A percentile compares a stretch with the other conserved stretches of the same genome.
phyloP scores from a whole-genome alignment of 2,113 vertebrate species.

The Coreoperca whiteheadi region DNA sequence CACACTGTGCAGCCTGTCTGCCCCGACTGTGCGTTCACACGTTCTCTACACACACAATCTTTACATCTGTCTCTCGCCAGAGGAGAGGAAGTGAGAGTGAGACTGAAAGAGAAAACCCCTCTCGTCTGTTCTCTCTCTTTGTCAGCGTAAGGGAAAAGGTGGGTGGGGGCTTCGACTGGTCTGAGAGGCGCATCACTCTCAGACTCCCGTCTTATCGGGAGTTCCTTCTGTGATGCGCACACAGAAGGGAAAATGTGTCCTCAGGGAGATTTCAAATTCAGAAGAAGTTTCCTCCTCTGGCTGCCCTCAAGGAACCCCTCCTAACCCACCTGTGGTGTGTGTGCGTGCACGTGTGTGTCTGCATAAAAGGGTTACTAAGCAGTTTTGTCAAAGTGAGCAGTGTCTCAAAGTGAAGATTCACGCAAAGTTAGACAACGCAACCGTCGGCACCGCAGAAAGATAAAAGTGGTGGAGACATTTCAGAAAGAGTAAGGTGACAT shows the following conservation, averaged over 20 bases:
- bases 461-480: neutral
- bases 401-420: slow-evolving; percentile 2
- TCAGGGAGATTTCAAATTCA: slow-evolving; percentile 57
- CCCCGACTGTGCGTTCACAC: slow-evolving; percentile 9
- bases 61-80: slow-evolving; percentile 35
- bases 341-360: neutral
- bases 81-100: slow-evolving; percentile 71
- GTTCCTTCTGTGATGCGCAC: slow-evolving; percentile 55
- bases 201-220: slow-evolving; percentile 54
- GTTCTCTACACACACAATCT: slow-evolving; percentile 25
- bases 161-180: slow-evolving; percentile 71
- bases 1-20: slow-evolving; percentile 15
- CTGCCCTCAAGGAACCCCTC: slow-evolving; percentile 35
- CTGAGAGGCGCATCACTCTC: slow-evolving; percentile 55
- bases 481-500: neutral
- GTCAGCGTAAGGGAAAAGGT: slow-evolving; percentile 80
- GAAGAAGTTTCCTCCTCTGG: slow-evolving; percentile 51
- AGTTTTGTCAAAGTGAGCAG: neutral
- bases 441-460: neutral
- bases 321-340: slow-evolving; percentile 44
- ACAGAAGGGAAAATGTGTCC: slow-evolving; percentile 61
- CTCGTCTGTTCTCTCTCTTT: slow-evolving; percentile 44
- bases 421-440: neutral
- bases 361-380: neutral
- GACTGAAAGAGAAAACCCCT: slow-evolving; percentile 76